Base-by-base conservation (phyloP, 2,113 vertebrate species). In the Pterocles gutturalis region DNA sequence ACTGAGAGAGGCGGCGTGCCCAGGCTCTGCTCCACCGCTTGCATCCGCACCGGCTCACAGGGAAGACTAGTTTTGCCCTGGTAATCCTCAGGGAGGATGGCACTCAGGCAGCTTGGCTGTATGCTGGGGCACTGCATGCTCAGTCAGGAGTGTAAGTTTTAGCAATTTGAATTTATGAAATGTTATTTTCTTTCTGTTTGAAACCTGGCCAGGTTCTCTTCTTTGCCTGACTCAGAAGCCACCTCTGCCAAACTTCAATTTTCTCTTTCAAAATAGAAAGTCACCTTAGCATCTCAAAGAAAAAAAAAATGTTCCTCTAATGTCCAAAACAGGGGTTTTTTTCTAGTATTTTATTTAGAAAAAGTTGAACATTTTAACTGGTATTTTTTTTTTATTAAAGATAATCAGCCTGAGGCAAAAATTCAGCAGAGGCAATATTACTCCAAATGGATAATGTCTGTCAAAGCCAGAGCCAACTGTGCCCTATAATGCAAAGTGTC, bases 1-100 rank as follows among this genome's bases (percentile, higher is more conserved):
- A 1, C 48, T 0, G 0, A 26, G 91, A 34, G 33, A 65, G 31
- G 20, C 36, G 2, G 8, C 6, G 0, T 10, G 49, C 45, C 55
- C 2, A 5, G 73, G 28, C 70, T 91, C 55, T 49, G 55, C 53
- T 82, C 25, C 73, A 25, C n/a, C 1, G 0, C 67, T 91, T 38
- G 34, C 36, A 36, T 45, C 55, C 2, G 1, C 46, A 10, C 28
- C 14, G 33, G 19, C 10, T 87, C 76, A 55, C 1, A 8, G 69
- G 64, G 80, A 90, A 78, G 65, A 55, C 31, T 34, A 22, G 14
- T 14, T 61, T 46, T 69, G 36, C 28, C 45, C 31, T 26, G 17
- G 33, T 49, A 65, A 60, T 60, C 14, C 28, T 84, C 43, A 4
- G 13, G 49, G 21, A 92, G 17, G 31, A n/a, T 36, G 43, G 36